Percentiles rank a stretch among this genome's conserved stretches.
These are phyloP conservation scores for Drosophila paranaensis DNA, from an alignment of 2,888 invertebrate genomes.

Conservation along the genomic window DNA sequence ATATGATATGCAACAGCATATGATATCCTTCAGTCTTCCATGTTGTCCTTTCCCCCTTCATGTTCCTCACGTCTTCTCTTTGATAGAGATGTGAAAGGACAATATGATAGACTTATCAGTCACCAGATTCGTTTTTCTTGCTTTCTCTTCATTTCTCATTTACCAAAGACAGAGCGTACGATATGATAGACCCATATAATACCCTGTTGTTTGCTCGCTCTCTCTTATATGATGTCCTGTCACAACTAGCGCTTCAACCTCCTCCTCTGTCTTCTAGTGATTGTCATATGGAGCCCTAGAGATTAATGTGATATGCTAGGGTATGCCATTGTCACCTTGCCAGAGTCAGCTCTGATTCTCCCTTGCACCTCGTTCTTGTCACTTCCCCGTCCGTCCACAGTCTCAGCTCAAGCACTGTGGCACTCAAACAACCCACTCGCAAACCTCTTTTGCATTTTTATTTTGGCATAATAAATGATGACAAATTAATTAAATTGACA, in stretches of 20 bases:
- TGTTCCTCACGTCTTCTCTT: background rate
- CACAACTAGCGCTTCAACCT: too few species aligned
- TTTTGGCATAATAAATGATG: slow-evolving; percentile 77
- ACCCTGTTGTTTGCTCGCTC: too few species aligned
- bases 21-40: background rate
- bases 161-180: too few species aligned
- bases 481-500: slow-evolving; percentile 76
- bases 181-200: too few species aligned
- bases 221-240: too few species aligned
- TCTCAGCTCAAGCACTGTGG: background rate
- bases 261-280: background rate
- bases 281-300: background rate
- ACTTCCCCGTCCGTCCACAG: background rate
- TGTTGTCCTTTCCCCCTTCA: too few species aligned
- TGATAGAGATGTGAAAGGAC: background rate
- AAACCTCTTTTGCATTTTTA: slow-evolving; percentile 18
- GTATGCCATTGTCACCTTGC: background rate
- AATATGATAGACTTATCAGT: background rate
- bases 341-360: background rate
- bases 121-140: background rate
- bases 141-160: background rate
- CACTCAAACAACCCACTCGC: background rate
- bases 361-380: background rate
- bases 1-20: too few species aligned
- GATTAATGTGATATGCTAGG: background rate